These are phyloP conservation scores for Crocidura indochinensis DNA, from an alignment of 2,797 vertebrate genomes.

Conservation along the genomic window DNA sequence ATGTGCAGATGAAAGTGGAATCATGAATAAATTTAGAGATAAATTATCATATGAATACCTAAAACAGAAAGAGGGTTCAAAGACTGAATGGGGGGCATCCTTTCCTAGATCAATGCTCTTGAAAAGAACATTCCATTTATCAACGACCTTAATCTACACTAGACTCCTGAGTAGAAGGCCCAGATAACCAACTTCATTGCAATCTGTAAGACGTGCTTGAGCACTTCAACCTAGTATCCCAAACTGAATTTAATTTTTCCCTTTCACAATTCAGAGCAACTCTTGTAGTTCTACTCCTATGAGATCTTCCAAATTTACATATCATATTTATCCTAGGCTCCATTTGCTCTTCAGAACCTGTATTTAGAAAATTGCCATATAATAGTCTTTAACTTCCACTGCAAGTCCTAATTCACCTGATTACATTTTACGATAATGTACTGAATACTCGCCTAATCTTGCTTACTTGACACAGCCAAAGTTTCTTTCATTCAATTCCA, in stretches of 20 bases:
- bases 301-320: not conserved
- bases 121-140: conserved; percentile 38
- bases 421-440: conserved; percentile 22
- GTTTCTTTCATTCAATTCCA: not conserved
- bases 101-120: not conserved
- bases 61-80: conserved; percentile 28
- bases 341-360: not conserved
- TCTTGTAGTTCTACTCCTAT: not conserved
- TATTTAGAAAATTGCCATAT: not conserved
- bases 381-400: not conserved
- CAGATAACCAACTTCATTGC: not conserved
- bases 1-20: conserved; percentile 29
- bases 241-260: conserved; percentile 20
- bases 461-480: not conserved
- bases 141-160: not conserved
- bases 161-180: not conserved
- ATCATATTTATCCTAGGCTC: conserved; percentile 2
- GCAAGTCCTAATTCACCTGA: not conserved
- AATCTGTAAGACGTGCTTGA: not conserved
- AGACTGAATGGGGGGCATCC: not conserved
- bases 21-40: conserved; percentile 32
- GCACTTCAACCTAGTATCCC: not conserved
- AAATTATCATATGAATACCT: conserved; percentile 48
- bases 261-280: not conserved
- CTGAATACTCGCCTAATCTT: not conserved